phyloP scores from a whole-genome alignment of 2,113 vertebrate species.

The Ia io region DNA sequence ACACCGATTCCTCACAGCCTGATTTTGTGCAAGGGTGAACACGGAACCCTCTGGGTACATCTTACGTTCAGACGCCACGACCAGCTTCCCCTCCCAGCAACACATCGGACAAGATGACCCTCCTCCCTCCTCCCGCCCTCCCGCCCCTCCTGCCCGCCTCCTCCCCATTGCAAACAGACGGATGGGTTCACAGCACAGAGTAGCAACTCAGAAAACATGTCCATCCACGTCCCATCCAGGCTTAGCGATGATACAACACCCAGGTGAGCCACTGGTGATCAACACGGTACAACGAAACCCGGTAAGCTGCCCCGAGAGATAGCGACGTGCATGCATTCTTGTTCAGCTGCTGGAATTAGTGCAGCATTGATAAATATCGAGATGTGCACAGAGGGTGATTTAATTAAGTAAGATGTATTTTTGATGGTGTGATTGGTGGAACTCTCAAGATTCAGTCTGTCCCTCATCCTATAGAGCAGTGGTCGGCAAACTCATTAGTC shows the following conservation, averaged over 20 bases:
- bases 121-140: neutral
- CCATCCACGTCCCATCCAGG: conserved; percentile 55
- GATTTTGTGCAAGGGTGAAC: conserved; percentile 70
- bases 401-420: neutral
- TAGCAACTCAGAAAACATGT: conserved; percentile 75
- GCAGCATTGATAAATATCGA: neutral
- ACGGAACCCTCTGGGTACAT: conserved; percentile 55
- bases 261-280: conserved; percentile 41
- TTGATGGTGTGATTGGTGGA: neutral
- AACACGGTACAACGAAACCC: neutral
- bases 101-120: conserved; percentile 60
- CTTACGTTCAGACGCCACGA: neutral
- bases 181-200: conserved; percentile 71
- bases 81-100: neutral
- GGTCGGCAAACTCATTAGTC: too few species aligned
- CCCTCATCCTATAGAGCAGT: too few species aligned
- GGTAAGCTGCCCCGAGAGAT: neutral
- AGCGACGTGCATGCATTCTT: conserved; percentile 37
- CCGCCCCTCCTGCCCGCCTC: neutral
- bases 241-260: conserved; percentile 66
- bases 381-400: neutral
- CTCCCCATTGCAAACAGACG: conserved; percentile 72
- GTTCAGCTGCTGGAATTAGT: neutral
- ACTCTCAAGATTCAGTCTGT: neutral
- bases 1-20: conserved; percentile 64